These are phyloP conservation scores for Rhinoraja longicauda DNA, from an alignment of 2,797 vertebrate genomes.

Conservation along the genomic window DNA sequence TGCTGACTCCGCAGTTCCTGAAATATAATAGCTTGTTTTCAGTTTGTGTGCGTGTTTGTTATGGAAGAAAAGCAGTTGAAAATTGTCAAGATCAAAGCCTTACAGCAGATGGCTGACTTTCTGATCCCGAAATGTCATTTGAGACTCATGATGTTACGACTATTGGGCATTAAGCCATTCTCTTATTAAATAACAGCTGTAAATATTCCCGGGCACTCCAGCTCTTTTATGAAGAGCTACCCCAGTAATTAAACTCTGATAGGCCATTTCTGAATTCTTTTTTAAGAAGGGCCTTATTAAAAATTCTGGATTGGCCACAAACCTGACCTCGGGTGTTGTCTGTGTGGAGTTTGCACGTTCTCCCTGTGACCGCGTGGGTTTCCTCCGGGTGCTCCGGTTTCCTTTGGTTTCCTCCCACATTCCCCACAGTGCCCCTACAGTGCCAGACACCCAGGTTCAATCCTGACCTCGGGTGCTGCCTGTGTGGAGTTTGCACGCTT, in stretches of 20 bases:
- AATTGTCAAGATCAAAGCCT: neutral
- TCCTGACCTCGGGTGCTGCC: too few relatives aligned
- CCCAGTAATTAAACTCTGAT: neutral
- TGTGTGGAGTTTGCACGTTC: too few relatives aligned
- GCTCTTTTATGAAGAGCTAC: neutral
- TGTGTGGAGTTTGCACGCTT: too few relatives aligned
- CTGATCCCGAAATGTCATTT: neutral
- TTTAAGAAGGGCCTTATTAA: too few relatives aligned
- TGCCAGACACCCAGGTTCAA: too few relatives aligned
- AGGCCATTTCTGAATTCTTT: neutral
- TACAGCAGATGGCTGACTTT: neutral
- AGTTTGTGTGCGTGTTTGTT: neutral
- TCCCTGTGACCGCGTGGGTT: too few relatives aligned
- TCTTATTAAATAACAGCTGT: neutral
- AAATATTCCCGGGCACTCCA: neutral
- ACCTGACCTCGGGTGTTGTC: too few relatives aligned
- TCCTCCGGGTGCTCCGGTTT: too few relatives aligned
- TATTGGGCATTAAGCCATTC: neutral
- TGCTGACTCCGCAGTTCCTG: neutral
- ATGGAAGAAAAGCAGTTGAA: neutral
- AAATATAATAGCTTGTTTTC: neutral
- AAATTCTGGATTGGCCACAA: too few relatives aligned
- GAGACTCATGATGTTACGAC: neutral
- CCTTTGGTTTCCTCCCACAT: too few relatives aligned
- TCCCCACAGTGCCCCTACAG: too few relatives aligned